Conservation (phyloP, 2,888 invertebrate species). For the Cyclophora punctaria region DNA sequence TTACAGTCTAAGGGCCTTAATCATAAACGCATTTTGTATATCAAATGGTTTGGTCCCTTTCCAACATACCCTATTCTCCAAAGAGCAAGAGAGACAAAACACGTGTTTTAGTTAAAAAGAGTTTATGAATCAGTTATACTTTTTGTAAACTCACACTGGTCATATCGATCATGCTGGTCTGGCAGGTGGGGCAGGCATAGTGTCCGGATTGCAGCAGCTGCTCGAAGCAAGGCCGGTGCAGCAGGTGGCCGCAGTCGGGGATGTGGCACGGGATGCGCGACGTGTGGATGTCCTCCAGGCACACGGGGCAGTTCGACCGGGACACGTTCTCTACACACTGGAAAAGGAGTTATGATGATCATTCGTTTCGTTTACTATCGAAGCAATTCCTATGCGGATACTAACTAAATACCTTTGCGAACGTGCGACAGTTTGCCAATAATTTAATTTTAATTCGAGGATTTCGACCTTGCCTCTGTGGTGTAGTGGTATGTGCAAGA, state of each 20-base stretch:
- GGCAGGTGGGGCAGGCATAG: conserved; percentile 92
- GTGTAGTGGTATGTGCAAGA: too few species aligned
- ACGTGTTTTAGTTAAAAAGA: neutral
- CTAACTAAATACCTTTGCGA: too few species aligned
- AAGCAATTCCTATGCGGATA: too few species aligned
- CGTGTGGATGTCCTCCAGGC: conserved; percentile 92
- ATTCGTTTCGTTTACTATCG: too few species aligned
- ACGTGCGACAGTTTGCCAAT: too few species aligned
- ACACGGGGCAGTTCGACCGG: conserved; percentile 91
- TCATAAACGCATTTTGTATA: too few species aligned
- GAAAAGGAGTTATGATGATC: neutral
- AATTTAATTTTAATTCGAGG: too few species aligned
- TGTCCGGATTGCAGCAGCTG: conserved; percentile 85
- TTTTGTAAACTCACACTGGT: conserved; percentile 56
- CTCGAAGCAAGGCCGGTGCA: conserved; percentile 90
- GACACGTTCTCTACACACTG: conserved; percentile 94
- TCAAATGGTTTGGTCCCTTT: neutral
- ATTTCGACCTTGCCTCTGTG: too few species aligned
- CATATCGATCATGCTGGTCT: conserved; percentile 92
- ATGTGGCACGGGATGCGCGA: conserved; percentile 92
- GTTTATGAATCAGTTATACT: neutral
- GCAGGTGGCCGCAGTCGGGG: conserved; percentile 90
- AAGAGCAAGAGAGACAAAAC: too few species aligned
- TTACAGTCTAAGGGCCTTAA: too few species aligned
- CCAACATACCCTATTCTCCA: neutral